Base-by-base conservation (phyloP, 2,888 invertebrate genomes). In the Hetaerina titia region DNA sequence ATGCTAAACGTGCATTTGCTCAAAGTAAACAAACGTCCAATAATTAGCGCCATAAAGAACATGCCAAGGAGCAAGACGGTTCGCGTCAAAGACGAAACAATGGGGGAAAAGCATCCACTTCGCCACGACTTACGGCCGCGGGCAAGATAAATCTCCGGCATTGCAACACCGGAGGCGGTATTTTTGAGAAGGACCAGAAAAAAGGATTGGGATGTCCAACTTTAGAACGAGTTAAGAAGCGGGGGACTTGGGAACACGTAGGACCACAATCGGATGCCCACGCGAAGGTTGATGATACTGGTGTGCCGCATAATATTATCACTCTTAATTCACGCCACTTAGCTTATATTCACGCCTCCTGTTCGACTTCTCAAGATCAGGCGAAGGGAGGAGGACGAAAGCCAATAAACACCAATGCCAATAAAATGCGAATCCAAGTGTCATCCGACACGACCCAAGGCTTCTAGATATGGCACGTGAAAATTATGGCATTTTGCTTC, bases 111-210 rank as follows among this genome's bases (percentile, higher is more conserved):
- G 56, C 69, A 56, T 74, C 56, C 58, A 19, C 22, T 56, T 92
- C 7, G 92, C 22, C 56, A 17, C 22, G 56, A 56, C 57, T 25
- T 57, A 22, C 69, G 69, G 56, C 45, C n/a, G 45, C 8, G 63
- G 90, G 5, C 45, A 64, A 57, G 64, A 69, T 92, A 74, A 63
- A 92, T 74, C 45, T 56, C 9, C 8, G 74, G 69, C n/a, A 92
- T 69, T 92, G 92, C 92, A 92, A 92, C 92, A 69, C 69, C 92
- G 92, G 69, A 92, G 69, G 69, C n/a, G 92, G 92, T 92, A 92
- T 74, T 92, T 92, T 69, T 92, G 92, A 92, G 74, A 56, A 69
- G 15, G 56, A 56, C 45, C 92, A 92, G 56, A 92, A 69, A 92
- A 92, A 92, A 92, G 69, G 19, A 74, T n/a, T 31, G 64, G 69